These are phyloP conservation scores for Laspeyria flexula DNA, from an alignment of 2,888 invertebrate genomes.

Conservation along the genomic window DNA sequence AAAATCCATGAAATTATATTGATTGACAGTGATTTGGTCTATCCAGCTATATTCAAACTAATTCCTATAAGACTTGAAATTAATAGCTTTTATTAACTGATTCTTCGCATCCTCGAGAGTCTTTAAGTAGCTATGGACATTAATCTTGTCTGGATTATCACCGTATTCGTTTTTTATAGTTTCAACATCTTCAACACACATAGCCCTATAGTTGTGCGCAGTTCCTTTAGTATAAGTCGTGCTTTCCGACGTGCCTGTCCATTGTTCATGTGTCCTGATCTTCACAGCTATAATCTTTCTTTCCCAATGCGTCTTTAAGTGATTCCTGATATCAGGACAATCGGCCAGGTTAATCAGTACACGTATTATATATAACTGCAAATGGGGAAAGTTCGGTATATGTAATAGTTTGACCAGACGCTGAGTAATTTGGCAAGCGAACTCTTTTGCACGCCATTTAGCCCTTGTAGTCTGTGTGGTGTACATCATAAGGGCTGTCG, in stretches of 20 bases:
- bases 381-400: slow-evolving; percentile 56
- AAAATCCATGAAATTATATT: too few relatives aligned
- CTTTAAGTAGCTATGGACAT: slow-evolving; percentile 69
- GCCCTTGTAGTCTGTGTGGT: slow-evolving; percentile 72
- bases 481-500: slow-evolving; percentile 64
- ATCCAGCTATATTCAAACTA: too few relatives aligned
- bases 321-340: slow-evolving; percentile 68
- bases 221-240: slow-evolving; percentile 62
- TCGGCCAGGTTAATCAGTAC: slow-evolving; percentile 76
- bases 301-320: slow-evolving; percentile 63
- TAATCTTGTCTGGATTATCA: slow-evolving; percentile 59
- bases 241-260: slow-evolving; percentile 70
- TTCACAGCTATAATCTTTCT: slow-evolving; percentile 48
- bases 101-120: slow-evolving; percentile 55
- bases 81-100: slow-evolving; percentile 61
- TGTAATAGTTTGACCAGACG: slow-evolving; percentile 57
- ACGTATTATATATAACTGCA: slow-evolving; percentile 69
- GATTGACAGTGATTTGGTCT: too few relatives aligned
- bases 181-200: slow-evolving; percentile 67
- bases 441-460: slow-evolving; percentile 76
- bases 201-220: slow-evolving; percentile 72
- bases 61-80: slow-evolving; percentile 53
- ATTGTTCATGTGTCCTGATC: slow-evolving; percentile 66
- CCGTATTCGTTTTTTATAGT: slow-evolving; percentile 70
- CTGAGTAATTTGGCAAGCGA: slow-evolving; percentile 55